Conservation (phyloP, 2,797 vertebrate species). For the Taenioides sp. region DNA sequence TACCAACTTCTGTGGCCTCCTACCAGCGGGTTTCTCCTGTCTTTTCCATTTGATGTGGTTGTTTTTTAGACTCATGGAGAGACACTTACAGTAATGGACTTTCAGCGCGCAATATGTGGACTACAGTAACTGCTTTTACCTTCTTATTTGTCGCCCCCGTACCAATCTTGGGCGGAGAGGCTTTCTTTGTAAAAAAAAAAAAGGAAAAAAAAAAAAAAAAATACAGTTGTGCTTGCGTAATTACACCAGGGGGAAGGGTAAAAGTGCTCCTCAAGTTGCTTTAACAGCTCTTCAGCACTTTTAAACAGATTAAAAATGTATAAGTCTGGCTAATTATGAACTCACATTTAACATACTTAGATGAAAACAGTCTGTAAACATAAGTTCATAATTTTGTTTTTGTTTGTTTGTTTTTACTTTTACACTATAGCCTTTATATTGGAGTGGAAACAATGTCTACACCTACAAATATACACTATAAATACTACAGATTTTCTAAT, state of each 20-base stretch:
- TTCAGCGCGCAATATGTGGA: conserved; percentile 14
- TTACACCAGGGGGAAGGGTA: neutral
- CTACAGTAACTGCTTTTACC: conserved; percentile 24
- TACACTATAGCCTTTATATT: too few species aligned
- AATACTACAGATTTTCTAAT: too few species aligned
- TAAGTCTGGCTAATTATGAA: neutral
- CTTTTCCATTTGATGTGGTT: conserved; percentile 30
- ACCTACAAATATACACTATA: too few species aligned
- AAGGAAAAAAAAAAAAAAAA: neutral
- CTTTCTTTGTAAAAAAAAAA: conserved; percentile 5
- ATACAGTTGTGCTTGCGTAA: neutral
- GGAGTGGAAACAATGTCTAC: too few species aligned
- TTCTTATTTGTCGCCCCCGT: conserved; percentile 26
- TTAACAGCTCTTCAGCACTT: conserved; percentile 7
- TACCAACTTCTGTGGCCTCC: conserved; percentile 30
- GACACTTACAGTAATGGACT: conserved; percentile 35
- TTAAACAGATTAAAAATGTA: neutral
- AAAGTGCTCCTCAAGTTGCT: conserved; percentile 1
- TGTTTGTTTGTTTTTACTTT: too few species aligned
- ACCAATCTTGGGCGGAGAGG: conserved; percentile 16
- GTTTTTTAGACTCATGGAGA: conserved; percentile 32
- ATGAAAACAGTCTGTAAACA: conserved; percentile 9
- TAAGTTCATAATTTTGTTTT: too few species aligned
- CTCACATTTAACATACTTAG: conserved; percentile 15
- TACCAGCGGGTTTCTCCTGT: conserved; percentile 30